Conservation (phyloP, 2,797 vertebrate species). For the Octomys mimax region DNA sequence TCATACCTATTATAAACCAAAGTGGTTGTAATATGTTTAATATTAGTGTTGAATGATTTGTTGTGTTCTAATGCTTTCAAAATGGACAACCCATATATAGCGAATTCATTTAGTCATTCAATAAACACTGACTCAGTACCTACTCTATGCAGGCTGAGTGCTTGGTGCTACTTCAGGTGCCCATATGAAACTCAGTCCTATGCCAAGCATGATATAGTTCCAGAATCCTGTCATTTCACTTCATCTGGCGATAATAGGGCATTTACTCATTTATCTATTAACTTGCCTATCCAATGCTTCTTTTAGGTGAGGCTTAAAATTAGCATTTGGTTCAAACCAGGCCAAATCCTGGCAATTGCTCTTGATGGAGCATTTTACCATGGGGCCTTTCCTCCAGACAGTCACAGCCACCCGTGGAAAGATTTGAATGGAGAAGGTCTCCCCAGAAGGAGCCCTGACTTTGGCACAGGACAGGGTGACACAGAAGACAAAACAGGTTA, state of each 20-base stretch:
- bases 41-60: background rate
- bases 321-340: background rate
- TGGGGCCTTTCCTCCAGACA: background rate
- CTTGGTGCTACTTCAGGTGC: rapidly evolving
- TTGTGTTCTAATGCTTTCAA: background rate
- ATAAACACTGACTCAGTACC: background rate
- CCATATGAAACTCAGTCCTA: background rate
- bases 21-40: background rate
- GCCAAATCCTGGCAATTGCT: background rate
- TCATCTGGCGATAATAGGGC: background rate
- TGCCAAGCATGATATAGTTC: background rate
- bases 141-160: background rate
- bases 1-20: background rate
- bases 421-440: rapidly evolving
- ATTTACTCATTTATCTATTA: background rate
- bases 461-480: background rate
- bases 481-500: background rate
- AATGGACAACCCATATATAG: background rate
- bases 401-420: background rate
- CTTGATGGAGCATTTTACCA: background rate
- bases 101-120: background rate
- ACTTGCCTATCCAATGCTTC: background rate
- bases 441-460: background rate
- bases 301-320: background rate
- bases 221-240: background rate